Conservation (phyloP, 2,797 vertebrate species). For the Cynopterus sphinx region DNA sequence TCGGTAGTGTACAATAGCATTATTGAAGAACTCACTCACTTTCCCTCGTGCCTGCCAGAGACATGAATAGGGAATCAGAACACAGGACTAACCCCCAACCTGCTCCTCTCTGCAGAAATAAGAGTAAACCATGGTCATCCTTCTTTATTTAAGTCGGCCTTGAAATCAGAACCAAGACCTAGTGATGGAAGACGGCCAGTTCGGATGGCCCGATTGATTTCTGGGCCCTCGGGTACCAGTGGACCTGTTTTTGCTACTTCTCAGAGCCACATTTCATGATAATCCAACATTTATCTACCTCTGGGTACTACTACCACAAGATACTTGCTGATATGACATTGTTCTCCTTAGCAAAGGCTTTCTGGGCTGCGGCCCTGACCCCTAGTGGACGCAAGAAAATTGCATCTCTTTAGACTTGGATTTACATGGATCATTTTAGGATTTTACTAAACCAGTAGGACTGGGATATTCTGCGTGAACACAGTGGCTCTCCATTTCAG, state of each 20-base stretch:
- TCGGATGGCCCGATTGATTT: neutral
- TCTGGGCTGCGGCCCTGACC: slow-evolving; percentile 55
- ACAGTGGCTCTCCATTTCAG: neutral
- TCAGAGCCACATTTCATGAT: neutral
- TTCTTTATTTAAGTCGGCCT: neutral
- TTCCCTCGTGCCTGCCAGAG: slow-evolving; percentile 88
- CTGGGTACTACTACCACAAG: neutral
- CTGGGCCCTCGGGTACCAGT: neutral
- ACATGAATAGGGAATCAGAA: neutral
- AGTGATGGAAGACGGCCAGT: neutral
- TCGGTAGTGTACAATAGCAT: slow-evolving; percentile 93
- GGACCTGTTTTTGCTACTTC: neutral
- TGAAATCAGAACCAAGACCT: slow-evolving; percentile 3
- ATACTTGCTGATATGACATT: neutral
- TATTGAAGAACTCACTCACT: slow-evolving; percentile 92
- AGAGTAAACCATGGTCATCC: neutral
- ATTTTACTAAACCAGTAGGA: slow-evolving; percentile 11
- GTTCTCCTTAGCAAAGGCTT: neutral
- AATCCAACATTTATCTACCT: neutral
- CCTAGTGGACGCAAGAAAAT: slow-evolving; percentile 59
- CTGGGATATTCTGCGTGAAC: neutral
- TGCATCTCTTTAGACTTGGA: neutral
- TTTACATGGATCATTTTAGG: neutral
- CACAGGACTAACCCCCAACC: neutral
- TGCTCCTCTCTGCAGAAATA: neutral